These are phyloP conservation scores for Sisyra nigra DNA, from an alignment of 2,888 invertebrate genomes.

Conservation along the genomic window DNA sequence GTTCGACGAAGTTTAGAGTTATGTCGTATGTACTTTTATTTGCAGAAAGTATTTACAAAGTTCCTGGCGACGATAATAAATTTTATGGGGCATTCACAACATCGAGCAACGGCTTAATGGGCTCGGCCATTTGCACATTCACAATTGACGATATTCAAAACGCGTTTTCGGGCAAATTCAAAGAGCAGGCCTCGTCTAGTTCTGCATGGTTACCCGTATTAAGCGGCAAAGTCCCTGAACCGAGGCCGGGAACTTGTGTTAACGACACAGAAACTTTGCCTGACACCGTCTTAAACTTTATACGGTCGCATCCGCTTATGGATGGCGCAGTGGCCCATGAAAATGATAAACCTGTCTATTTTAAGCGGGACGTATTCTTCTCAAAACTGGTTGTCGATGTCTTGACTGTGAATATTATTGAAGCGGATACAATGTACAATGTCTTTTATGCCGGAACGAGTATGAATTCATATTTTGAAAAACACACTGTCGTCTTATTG, in stretches of 20 bases:
- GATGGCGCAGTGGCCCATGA: constrained; percentile 50
- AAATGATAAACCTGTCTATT: constrained; percentile 42
- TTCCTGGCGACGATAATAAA: constrained; percentile 39
- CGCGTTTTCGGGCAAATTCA: constrained; percentile 49
- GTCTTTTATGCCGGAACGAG: constrained; percentile 44
- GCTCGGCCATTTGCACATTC: constrained; percentile 56
- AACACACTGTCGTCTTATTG: background rate
- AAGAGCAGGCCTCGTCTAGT: constrained; percentile 48
- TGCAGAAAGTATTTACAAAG: constrained; percentile 49
- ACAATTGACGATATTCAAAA: constrained; percentile 46
- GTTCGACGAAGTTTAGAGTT: background rate
- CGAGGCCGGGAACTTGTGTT: constrained; percentile 48
- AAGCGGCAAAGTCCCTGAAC: constrained; percentile 42
- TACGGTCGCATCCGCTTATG: constrained; percentile 56
- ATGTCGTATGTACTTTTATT: constrained; percentile 5
- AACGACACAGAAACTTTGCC: constrained; percentile 46
- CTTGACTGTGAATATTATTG: constrained; percentile 36
- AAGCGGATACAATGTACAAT: constrained; percentile 35
- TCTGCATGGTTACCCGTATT: constrained; percentile 54
- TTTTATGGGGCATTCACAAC: constrained; percentile 57
- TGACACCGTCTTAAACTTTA: constrained; percentile 50
- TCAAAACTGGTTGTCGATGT: constrained; percentile 44
- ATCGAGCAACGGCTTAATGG: constrained; percentile 46
- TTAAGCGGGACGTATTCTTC: constrained; percentile 41
- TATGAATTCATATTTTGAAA: constrained; percentile 21